These are phyloP conservation scores for Poecilia velifera DNA, from an alignment of 2,797 vertebrate species.

Conservation along the genomic window DNA sequence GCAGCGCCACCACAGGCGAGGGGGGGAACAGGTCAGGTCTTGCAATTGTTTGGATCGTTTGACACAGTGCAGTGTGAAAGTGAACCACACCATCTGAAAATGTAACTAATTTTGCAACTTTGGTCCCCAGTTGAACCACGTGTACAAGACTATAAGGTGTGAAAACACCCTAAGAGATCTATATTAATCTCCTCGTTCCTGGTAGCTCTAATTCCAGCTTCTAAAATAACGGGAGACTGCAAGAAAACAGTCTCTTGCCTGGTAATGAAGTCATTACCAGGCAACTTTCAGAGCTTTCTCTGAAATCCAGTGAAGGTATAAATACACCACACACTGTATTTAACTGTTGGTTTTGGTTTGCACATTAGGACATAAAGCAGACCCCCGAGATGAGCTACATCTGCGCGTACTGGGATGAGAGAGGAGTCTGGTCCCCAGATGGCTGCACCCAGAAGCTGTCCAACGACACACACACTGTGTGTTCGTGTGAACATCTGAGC, in stretches of 20 bases:
- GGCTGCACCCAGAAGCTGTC: constrained; percentile 70
- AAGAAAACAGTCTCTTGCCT: not conserved
- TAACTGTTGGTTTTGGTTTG: constrained; percentile 20
- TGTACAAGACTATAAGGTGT: too few species aligned
- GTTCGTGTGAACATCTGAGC: constrained; percentile 83
- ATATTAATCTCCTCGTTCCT: not conserved
- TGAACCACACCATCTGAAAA: too few species aligned
- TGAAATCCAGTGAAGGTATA: not conserved
- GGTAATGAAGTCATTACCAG: not conserved
- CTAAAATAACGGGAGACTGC: not conserved
- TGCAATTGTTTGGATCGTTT: too few species aligned
- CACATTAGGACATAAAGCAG: constrained; percentile 14
- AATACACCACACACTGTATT: not conserved
- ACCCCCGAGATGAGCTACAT: constrained; percentile 41
- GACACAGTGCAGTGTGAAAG: too few species aligned
- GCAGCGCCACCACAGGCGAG: too few species aligned
- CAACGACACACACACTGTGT: constrained; percentile 66
- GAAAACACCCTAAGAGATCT: not conserved
- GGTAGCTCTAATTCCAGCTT: constrained; percentile 10
- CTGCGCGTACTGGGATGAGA: constrained; percentile 83
- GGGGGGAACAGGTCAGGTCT: too few species aligned
- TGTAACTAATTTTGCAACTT: too few species aligned
- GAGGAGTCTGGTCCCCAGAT: constrained; percentile 75
- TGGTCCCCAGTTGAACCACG: too few species aligned
- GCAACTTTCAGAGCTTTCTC: not conserved